Evolutionary conservation across 2,888 invertebrate species (phyloP), one percentile per base, ranked within the genome.

Genomic region (Parelbella ahira): DNA sequence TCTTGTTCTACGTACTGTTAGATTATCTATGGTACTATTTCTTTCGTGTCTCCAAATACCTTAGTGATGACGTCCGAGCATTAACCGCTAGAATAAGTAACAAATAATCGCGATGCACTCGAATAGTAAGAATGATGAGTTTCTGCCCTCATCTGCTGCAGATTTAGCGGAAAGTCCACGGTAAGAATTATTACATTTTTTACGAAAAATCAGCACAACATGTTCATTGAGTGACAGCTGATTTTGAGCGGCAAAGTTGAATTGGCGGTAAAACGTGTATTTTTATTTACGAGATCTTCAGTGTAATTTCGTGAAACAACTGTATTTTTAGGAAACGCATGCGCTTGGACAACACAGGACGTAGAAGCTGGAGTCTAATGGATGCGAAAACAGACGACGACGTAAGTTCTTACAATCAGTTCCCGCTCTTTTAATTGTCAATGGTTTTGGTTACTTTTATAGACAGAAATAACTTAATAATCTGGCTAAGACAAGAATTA

Each of bases 281-380:
- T 32, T 28, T 32, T 24, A 36, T 38, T 37, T 38, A 19, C 15
- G 19, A 21, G 4, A 25, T 43, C 37, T 41, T 44, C 27, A 2
- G 2, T 11, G 25, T 7, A 38, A 39, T 32, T 29, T 28, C 51
- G 29, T 38, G 24, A 51, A 44, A 42, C 30, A 42, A 44, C 48
- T 15, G 15, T 15, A 15, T 15, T 15, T 15, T 15, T 58, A 88
- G 87, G 67, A 87, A 87, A 63, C 67, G 67, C 28, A 58, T 70
- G 60, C 69, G 72, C 34, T 46, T 68, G 39, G 82, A 82, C 21
- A 71, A 58, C 49, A 56, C 70, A 0, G 50, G 63, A 1, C 73
- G 78, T 2, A 83, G 79, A 60, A 72, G 83, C 45, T 88, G 88
- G 88, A 86, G 84, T 63, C 59, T 88, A 37, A 82, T 83, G 63